Conservation (phyloP, 2,888 invertebrate species). For the Cloeon dipterum region DNA sequence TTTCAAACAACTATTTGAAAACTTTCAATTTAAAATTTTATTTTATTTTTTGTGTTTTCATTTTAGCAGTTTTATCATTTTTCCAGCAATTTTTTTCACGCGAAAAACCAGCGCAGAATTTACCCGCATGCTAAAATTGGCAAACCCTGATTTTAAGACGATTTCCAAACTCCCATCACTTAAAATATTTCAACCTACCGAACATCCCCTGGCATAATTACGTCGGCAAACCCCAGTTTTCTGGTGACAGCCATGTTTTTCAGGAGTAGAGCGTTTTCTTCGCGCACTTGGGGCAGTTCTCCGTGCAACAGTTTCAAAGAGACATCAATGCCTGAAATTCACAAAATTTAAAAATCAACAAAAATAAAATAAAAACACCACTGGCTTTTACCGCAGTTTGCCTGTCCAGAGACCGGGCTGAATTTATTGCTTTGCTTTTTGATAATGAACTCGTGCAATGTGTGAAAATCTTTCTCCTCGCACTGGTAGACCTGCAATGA, state of each 20-base stretch:
- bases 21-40: neutral
- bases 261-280: slow-evolving; percentile 51
- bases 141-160: neutral
- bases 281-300: slow-evolving; percentile 54
- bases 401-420: slow-evolving; percentile 57
- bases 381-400: slow-evolving; percentile 44
- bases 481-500: slow-evolving; percentile 46
- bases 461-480: slow-evolving; percentile 74
- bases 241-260: slow-evolving; percentile 64
- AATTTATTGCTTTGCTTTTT: slow-evolving; percentile 64
- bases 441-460: slow-evolving; percentile 72
- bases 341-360: neutral
- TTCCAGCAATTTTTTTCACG: neutral
- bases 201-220: slow-evolving; percentile 88
- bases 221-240: slow-evolving; percentile 83
- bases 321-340: slow-evolving; percentile 40
- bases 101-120: neutral
- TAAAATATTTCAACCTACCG: slow-evolving; percentile 11
- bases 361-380: neutral
- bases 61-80: neutral
- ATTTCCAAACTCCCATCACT: neutral
- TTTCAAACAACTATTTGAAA: slow-evolving; percentile 2
- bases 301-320: slow-evolving; percentile 59
- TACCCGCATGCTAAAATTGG: too few relatives aligned
- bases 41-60: neutral